Conservation (phyloP, 2,113 vertebrate species). For the Silurus asotus region DNA sequence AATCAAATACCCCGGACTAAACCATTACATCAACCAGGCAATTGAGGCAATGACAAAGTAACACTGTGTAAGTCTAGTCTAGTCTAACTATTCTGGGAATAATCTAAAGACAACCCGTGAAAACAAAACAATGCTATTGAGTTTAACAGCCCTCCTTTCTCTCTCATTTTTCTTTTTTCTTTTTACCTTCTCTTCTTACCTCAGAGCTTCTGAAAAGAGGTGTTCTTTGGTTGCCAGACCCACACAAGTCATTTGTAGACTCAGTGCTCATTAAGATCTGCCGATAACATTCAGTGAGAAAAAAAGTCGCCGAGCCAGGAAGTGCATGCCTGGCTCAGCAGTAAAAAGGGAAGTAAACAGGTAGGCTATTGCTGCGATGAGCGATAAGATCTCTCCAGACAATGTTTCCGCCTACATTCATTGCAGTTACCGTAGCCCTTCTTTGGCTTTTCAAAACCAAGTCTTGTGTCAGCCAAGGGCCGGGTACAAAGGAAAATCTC, state of each 20-base stretch:
- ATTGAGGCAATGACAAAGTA: constrained; percentile 33
- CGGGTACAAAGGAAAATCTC: constrained; percentile 17
- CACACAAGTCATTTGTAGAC: constrained; percentile 45
- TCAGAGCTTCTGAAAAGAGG: constrained; percentile 41
- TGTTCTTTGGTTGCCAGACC: constrained; percentile 46
- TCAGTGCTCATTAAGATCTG: constrained; percentile 49
- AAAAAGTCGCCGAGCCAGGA: constrained; percentile 37
- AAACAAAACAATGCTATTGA: constrained; percentile 41
- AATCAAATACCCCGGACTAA: constrained; percentile 16
- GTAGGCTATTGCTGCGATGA: constrained; percentile 37
- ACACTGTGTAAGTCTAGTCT: neutral
- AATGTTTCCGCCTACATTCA: constrained; percentile 47
- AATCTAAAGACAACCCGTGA: constrained; percentile 16
- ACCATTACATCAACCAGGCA: constrained; percentile 22
- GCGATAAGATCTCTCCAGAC: constrained; percentile 43
- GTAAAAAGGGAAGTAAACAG: constrained; percentile 50
- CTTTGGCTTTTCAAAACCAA: constrained; percentile 28
- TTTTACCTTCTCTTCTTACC: constrained; percentile 14
- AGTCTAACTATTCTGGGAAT: constrained; percentile 24
- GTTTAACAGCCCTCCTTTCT: constrained; percentile 29
- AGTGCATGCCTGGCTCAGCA: constrained; percentile 22
- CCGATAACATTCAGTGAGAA: constrained; percentile 51
- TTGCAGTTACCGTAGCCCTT: constrained; percentile 23
- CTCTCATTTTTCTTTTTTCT: neutral
- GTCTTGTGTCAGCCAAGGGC: constrained; percentile 31